A percentile compares a stretch with the other conserved stretches of the same genome.
Conservation (phyloP, 2,797 vertebrate species). For the Myiothlypis coronata region DNA sequence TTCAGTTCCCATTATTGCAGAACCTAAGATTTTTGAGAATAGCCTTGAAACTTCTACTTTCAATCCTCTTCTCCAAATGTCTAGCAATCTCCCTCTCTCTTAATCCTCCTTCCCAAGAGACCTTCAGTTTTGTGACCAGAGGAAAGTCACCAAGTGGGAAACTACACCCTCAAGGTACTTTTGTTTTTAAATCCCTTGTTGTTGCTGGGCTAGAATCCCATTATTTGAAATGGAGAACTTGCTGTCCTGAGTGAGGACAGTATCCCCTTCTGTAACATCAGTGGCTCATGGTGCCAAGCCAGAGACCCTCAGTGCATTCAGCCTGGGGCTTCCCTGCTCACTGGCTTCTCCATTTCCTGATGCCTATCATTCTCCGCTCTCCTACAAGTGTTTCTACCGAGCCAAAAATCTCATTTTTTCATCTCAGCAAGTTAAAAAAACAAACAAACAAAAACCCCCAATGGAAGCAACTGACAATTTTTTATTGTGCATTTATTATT, state of each 20-base stretch:
- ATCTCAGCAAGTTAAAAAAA: neutral
- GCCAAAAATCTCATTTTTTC: neutral
- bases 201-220: neutral
- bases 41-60: neutral
- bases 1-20: neutral
- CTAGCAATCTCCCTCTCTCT: neutral
- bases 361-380: neutral
- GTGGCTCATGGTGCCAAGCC: neutral
- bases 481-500: neutral
- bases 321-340: neutral
- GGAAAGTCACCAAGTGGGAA: neutral
- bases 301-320: neutral
- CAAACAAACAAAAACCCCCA: neutral
- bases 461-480: neutral
- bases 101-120: neutral
- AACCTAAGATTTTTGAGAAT: neutral
- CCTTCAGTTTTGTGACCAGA: neutral
- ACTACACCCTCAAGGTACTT: neutral
- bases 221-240: neutral
- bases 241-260: neutral
- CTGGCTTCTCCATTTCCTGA: rapidly evolving
- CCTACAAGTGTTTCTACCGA: neutral
- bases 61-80: neutral
- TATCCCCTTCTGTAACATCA: neutral
- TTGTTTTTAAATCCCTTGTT: neutral